Percentiles rank a stretch among this genome's conserved stretches.
phyloP scores from a whole-genome alignment of 2,113 vertebrate species.

The Numenius arquata region DNA sequence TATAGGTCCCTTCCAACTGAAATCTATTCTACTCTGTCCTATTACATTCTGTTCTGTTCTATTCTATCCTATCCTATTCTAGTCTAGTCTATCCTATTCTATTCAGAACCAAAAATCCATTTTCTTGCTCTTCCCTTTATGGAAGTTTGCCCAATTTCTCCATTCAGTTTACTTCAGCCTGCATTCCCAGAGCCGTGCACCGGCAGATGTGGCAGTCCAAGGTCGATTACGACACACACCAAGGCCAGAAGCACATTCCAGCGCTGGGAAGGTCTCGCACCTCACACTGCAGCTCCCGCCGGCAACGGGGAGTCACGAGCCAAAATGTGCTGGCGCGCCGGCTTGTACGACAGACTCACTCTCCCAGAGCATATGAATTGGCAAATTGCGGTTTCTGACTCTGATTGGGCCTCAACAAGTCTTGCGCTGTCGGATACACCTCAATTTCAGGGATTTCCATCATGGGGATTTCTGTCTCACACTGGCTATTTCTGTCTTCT shows the following conservation, averaged over 20 bases:
- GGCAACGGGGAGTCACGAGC: neutral
- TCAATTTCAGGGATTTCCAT: neutral
- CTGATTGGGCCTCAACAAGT: neutral
- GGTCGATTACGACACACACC: rapidly evolving
- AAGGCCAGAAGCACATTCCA: neutral
- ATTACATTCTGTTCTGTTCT: neutral
- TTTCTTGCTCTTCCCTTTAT: neutral
- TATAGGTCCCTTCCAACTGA: neutral
- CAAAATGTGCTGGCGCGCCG: rapidly evolving
- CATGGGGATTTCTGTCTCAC: neutral
- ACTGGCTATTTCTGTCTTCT: neutral
- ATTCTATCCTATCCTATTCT: neutral
- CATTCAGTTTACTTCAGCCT: neutral
- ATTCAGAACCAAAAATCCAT: neutral
- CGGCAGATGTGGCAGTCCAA: neutral
- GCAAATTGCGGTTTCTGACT: neutral
- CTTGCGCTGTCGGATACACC: neutral
- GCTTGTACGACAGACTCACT: neutral
- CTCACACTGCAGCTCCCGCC: rapidly evolving
- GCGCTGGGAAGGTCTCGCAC: rapidly evolving
- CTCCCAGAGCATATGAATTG: neutral
- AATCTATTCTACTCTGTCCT: neutral
- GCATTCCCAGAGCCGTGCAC: rapidly evolving
- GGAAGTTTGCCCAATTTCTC: neutral
- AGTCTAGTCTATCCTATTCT: neutral